phyloP scores from a whole-genome alignment of 1,140 invertebrate species.

The Drosophila obscura region DNA sequence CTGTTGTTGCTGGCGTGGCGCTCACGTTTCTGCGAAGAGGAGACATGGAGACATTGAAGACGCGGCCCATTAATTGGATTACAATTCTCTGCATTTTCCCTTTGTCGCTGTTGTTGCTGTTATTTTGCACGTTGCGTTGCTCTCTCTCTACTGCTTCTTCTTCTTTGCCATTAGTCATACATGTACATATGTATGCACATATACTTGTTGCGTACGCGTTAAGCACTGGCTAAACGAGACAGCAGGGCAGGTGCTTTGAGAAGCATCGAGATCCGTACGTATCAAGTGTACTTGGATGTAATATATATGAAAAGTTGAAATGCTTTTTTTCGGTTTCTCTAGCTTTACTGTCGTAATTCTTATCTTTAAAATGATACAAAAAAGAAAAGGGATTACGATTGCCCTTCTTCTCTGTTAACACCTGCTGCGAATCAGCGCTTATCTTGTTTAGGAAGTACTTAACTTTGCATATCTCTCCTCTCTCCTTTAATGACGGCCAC shows the following conservation, averaged over 20 bases:
- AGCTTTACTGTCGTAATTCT: too few species aligned
- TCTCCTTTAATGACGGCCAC: conserved; percentile 25
- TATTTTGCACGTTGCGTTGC: conserved; percentile 48
- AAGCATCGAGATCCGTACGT: too few species aligned
- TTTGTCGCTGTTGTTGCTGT: conserved; percentile 27
- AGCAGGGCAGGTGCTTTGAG: not conserved
- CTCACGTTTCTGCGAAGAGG: conserved; percentile 42
- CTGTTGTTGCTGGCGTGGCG: not conserved
- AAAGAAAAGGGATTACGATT: too few species aligned
- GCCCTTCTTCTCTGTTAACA: too few species aligned
- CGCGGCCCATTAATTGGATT: conserved; percentile 71
- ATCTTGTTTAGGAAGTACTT: not conserved
- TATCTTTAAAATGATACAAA: too few species aligned
- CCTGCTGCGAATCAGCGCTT: too few species aligned
- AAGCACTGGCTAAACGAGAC: too few species aligned
- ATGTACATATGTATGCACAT: conserved; percentile 1
- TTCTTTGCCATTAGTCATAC: conserved; percentile 44
- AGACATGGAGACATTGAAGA: conserved; percentile 42
- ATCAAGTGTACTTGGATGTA: too few species aligned
- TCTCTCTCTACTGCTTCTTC: conserved; percentile 10
- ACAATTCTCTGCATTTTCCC: conserved; percentile 59
- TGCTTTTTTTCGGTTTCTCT: too few species aligned
- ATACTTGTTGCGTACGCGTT: conserved; percentile 57
- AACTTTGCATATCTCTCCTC: conserved; percentile 30
- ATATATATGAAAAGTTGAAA: too few species aligned